Evolutionary conservation across 35 echinoderm and acorn worm genomes (phyloP), one percentile per base, ranked within the genome.

Genomic region (Apostichopus californicus): DNA sequence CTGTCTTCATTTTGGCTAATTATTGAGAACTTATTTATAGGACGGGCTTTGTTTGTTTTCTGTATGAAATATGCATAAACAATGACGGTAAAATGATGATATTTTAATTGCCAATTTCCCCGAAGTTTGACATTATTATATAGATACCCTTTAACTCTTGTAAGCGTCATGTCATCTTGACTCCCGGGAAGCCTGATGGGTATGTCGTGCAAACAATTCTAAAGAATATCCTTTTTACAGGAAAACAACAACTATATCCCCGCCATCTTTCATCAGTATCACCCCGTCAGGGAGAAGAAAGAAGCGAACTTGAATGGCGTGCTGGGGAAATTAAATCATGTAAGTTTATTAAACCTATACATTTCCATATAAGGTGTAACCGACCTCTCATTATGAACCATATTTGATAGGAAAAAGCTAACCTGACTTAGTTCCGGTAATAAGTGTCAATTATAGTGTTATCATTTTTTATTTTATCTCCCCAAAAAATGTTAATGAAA

Each of bases 171-270:
- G 71, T 75, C 11, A 18, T 75, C 8, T 75, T n/a, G 71, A 22
- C 71, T 75, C 71, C 11, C 17, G 71, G 71, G 71, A 18, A 75
- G 71, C 71, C 11, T 75, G 71, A 75, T 75, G 71, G 71, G 71
- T 75, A 75, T 75, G 71, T 75, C 71, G 71, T 75, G 71, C 71
- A 75, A 22, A 75, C 71, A 75, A 75, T 75, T n/a, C 17, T 20
- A 75, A 61, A 61, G 3, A 61, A 61, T 61, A 61, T 2, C 1
- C 7, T 61, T 61, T 7, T 18, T 22, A 75, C 13, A 75, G 71
- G 17, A 75, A 75, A 75, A 75, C 71, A 75, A 75, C 71, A 75
- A 75, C 71, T 75, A 3, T 46, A 75, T 75, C 71, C 71, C 14
- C 71, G 71, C 71, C 71, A 75, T 22, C 11, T 20, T 14, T 75